Evolutionary conservation across 1,140 invertebrate genomes (phyloP).

Genomic region (Drosophila sechellia): DNA sequence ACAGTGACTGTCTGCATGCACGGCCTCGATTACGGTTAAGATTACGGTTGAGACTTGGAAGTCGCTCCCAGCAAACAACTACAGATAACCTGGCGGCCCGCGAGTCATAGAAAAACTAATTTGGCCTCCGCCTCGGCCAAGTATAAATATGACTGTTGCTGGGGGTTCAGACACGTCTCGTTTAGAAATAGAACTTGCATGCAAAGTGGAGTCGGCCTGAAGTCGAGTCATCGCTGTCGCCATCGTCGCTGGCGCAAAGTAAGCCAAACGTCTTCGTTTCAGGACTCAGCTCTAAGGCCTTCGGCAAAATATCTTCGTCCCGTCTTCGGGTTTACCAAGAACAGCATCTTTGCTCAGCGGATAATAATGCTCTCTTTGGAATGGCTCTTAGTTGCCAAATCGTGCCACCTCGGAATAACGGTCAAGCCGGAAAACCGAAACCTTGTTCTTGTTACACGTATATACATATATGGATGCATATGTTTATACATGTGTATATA

Average conservation of each 20-base stretch:
- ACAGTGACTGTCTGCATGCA: neutral
- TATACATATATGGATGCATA: no score
- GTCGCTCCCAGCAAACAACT: constrained; percentile 36
- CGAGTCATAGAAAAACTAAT: constrained; percentile 83
- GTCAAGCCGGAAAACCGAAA: neutral
- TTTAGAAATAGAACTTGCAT: constrained; percentile 79
- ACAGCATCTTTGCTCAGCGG: constrained; percentile 19
- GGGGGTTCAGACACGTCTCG: constrained; percentile 65
- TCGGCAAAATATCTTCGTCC: constrained; percentile 40
- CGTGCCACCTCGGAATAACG: neutral
- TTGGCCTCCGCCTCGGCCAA: constrained; percentile 71
- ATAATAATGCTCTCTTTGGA: constrained; percentile 49
- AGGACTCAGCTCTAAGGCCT: constrained; percentile 26
- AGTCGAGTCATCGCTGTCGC: constrained; percentile 22
- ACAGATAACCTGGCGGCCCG: constrained; percentile 69
- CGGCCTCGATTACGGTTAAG: constrained; percentile 13
- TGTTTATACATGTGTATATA: neutral
- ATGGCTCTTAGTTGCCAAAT: constrained; percentile 35
- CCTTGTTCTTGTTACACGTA: neutral
- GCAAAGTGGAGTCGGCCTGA: constrained; percentile 50
- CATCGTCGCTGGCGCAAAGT: constrained; percentile 55
- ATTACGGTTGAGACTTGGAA: neutral
- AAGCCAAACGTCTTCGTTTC: constrained; percentile 75
- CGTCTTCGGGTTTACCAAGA: constrained; percentile 23
- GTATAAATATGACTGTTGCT: constrained; percentile 82